A percentile compares a stretch with the other conserved stretches of the same genome.
Evolutionary conservation across 2,888 invertebrate species (phyloP).

Genomic region (Listrodromus nycthemerus): DNA sequence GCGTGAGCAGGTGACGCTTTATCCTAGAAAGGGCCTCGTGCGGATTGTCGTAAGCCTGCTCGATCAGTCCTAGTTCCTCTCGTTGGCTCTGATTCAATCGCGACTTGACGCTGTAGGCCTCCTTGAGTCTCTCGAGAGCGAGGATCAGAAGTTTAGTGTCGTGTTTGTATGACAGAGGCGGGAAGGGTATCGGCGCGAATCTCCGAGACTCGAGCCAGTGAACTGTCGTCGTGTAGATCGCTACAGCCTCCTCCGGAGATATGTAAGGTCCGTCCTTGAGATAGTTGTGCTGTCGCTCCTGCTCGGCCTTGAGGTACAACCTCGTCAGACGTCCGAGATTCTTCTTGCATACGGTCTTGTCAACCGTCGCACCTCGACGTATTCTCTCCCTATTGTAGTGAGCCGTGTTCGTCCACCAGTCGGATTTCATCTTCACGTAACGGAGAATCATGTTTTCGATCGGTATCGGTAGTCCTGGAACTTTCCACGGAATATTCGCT

Average conservation of each 20-base stretch:
- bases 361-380: constrained; percentile 99
- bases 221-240: constrained; percentile 99
- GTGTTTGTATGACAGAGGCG: constrained; percentile 99
- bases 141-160: constrained; percentile 99
- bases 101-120: constrained; percentile 99
- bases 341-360: constrained; percentile 99
- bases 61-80: constrained; percentile 99
- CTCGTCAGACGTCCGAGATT: constrained; percentile 99
- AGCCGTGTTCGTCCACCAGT: constrained; percentile 99
- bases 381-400: constrained; percentile 99
- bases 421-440: constrained; percentile 99
- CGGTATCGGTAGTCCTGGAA: constrained; percentile 98
- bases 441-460: constrained; percentile 99
- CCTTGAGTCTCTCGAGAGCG: constrained; percentile 97
- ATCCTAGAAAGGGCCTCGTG: constrained; percentile 99
- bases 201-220: constrained; percentile 99
- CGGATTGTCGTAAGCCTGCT: constrained; percentile 99
- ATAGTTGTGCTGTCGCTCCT: constrained; percentile 99
- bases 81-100: constrained; percentile 99
- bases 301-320: constrained; percentile 98
- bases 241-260: constrained; percentile 99
- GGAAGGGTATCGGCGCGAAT: constrained; percentile 99
- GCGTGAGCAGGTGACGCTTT: constrained; percentile 99
- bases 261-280: constrained; percentile 99
- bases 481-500: constrained; percentile 99